These are phyloP conservation scores for Plotosus lineatus DNA, from an alignment of 2,113 vertebrate genomes.

Conservation along the genomic window DNA sequence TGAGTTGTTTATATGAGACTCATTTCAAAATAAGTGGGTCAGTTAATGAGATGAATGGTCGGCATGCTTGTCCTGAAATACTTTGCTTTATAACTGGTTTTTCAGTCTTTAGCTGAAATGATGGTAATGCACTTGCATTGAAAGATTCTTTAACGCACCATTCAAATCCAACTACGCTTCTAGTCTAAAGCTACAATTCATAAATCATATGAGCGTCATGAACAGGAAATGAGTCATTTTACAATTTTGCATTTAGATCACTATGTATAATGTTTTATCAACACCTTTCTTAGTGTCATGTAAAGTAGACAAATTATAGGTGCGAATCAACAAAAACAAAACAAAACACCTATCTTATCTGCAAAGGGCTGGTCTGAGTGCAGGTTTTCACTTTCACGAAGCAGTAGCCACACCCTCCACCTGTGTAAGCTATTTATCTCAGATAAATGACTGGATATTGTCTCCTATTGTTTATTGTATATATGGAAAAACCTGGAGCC, in stretches of 20 bases:
- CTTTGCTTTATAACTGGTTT: slow-evolving; percentile 1
- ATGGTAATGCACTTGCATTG: neutral
- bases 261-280: neutral
- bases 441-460: no score
- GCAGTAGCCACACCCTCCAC: no score
- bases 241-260: neutral
- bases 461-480: no score
- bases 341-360: no score
- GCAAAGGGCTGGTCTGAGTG: no score
- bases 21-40: neutral
- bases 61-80: neutral
- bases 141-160: neutral
- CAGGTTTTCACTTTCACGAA: no score
- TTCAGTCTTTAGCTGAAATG: neutral
- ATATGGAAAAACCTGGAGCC: no score
- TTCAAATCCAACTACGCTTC: neutral
- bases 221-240: neutral
- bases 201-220: no score
- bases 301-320: neutral
- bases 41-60: neutral
- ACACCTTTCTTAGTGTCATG: neutral
- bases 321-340: no score
- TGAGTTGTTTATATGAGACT: neutral
- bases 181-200: neutral
- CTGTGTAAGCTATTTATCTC: no score